Conservation (phyloP, 2,888 invertebrate genomes). For the Drosophila fungiperda region DNA sequence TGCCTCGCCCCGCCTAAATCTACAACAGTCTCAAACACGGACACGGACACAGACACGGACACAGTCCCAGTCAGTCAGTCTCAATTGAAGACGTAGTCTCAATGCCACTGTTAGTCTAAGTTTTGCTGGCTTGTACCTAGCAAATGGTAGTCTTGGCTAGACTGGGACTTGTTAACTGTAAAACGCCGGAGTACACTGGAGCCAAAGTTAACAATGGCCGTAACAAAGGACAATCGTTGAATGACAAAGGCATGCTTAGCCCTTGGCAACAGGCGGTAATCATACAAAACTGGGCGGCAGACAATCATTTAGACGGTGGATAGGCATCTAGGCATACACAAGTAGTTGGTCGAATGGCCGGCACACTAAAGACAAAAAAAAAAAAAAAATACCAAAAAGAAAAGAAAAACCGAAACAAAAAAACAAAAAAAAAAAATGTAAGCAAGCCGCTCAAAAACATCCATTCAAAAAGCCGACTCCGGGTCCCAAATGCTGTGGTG, state of each 20-base stretch:
- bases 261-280: constrained; percentile 80
- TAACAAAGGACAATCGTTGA: constrained; percentile 79
- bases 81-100: not conserved
- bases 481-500: constrained; percentile 20
- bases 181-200: constrained; percentile 18
- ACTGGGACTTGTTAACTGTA: constrained; percentile 33
- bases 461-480: constrained; percentile 19
- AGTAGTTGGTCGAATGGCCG: constrained; percentile 34
- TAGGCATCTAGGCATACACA: constrained; percentile 28
- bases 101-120: not conserved
- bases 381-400: not conserved
- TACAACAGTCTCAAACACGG: not conserved
- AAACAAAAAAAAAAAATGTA: constrained; percentile 2
- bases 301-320: constrained; percentile 35
- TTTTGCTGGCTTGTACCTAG: constrained; percentile 2
- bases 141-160: constrained; percentile 8
- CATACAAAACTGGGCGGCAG: constrained; percentile 60
- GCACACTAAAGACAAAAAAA: not conserved
- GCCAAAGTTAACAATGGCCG: constrained; percentile 63
- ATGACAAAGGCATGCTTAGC: constrained; percentile 80
- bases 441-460: constrained; percentile 16
- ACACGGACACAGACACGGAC: no score
- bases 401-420: not conserved
- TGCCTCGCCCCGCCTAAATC: constrained; percentile 33
- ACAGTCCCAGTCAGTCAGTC: not conserved